Conservation (phyloP, 2,113 vertebrate genomes). For the Narcine bancroftii region DNA sequence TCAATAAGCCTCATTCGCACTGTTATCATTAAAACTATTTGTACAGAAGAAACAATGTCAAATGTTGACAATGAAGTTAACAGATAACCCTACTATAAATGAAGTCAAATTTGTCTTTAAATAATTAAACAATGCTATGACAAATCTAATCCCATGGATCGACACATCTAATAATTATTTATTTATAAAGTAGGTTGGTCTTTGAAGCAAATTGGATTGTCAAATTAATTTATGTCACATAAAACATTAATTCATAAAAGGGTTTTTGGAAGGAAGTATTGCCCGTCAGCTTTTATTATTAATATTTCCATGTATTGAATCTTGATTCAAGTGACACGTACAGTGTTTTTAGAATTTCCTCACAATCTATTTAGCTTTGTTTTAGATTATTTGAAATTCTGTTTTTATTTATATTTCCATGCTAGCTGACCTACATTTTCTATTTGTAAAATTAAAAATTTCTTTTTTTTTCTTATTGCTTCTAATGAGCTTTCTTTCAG, state of each 20-base stretch:
- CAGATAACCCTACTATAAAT: not conserved
- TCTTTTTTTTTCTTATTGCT: not conserved
- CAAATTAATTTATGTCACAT: constrained; percentile 31
- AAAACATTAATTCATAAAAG: constrained; percentile 21
- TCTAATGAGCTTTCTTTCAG: not conserved
- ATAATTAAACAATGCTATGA: constrained; percentile 9
- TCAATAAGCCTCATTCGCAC: not conserved
- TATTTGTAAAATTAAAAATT: not conserved
- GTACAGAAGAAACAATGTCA: not conserved
- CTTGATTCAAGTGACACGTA: not conserved
- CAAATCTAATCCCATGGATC: not conserved
- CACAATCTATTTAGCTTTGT: not conserved
- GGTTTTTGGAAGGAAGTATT: not conserved
- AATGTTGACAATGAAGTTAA: not conserved
- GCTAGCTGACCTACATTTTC: not conserved
- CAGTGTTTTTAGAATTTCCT: not conserved
- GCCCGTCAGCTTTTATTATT: not conserved
- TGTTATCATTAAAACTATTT: not conserved
- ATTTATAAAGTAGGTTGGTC: not conserved
- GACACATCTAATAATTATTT: constrained; percentile 25
- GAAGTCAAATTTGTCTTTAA: constrained; percentile 10
- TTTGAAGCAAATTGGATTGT: constrained; percentile 30
- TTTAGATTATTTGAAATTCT: not conserved
- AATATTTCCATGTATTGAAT: not conserved
- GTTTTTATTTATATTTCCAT: not conserved